Evolutionary conservation across 2,888 invertebrate species (phyloP).

Genomic region (Sarcophaga rosellei): DNA sequence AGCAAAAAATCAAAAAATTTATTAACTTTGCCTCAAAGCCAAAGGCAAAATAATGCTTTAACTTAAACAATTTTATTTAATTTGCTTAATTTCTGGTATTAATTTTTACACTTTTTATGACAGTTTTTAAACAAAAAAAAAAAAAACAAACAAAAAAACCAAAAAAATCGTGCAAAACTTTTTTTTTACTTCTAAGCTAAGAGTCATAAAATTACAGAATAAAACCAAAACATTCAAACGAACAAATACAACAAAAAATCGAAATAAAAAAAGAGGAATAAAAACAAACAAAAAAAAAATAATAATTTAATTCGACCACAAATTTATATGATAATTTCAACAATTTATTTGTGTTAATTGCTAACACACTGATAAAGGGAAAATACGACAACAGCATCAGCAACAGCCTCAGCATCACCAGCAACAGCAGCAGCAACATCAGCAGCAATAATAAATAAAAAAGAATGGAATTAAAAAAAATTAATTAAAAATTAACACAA

Average conservation of each 20-base stretch:
- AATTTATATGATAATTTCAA: conserved; percentile 52
- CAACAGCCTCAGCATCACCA: neutral
- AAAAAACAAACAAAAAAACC: no score
- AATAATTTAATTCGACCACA: conserved; percentile 47
- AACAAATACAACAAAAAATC: conserved; percentile 15
- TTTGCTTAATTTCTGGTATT: conserved; percentile 19
- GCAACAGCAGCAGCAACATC: neutral
- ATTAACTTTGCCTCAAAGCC: neutral
- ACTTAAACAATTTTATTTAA: conserved; percentile 24
- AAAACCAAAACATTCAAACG: neutral
- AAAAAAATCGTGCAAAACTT: no score
- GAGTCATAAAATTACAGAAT: neutral
- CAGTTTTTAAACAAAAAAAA: no score
- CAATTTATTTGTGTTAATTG: conserved; percentile 44
- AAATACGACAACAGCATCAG: neutral
- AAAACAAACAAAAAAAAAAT: neutral
- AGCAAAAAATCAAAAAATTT: no score
- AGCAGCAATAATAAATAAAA: neutral
- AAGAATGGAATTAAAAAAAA: conserved; percentile 31
- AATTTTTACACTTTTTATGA: neutral
- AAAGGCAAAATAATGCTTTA: conserved; percentile 7
- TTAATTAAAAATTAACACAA: conserved; percentile 63
- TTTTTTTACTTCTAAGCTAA: neutral
- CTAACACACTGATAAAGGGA: conserved; percentile 8
- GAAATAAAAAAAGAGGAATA: neutral